Evolutionary conservation across 2,888 invertebrate species (phyloP).

Genomic region (Aphidoletes aphidimyza): DNA sequence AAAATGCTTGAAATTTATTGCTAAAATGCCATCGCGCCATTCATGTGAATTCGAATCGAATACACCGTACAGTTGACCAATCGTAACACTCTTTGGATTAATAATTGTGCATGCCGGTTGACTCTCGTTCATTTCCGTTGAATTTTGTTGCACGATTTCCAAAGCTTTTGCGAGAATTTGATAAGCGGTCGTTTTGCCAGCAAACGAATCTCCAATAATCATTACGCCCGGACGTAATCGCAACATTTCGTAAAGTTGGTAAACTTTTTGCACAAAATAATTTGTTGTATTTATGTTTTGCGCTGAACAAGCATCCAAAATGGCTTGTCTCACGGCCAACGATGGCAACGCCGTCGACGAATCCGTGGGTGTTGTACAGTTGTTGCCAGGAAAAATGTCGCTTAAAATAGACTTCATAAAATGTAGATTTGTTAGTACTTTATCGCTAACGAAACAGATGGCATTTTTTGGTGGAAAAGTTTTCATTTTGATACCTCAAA

Average conservation of each 20-base stretch:
- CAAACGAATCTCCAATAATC: constrained; percentile 91
- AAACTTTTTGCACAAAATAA: constrained; percentile 58
- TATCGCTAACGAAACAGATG: neutral
- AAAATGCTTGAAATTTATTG: constrained; percentile 83
- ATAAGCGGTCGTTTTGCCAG: constrained; percentile 91
- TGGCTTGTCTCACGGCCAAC: neutral
- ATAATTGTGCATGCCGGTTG: constrained; percentile 82
- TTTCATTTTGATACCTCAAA: constrained; percentile 1
- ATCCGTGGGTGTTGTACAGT: constrained; percentile 57
- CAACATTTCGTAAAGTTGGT: constrained; percentile 94
- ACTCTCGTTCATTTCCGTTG: constrained; percentile 74
- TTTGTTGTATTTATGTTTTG: neutral
- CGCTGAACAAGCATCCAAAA: neutral
- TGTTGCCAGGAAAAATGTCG: constrained; percentile 87
- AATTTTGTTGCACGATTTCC: constrained; percentile 76
- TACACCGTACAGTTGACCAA: constrained; percentile 95
- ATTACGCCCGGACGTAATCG: constrained; percentile 93
- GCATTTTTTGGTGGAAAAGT: no score
- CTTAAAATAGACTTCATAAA: constrained; percentile 61
- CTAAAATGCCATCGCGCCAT: constrained; percentile 91
- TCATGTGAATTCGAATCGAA: constrained; percentile 95
- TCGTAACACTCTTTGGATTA: constrained; percentile 94
- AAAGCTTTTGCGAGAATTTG: constrained; percentile 84
- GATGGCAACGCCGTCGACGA: neutral
- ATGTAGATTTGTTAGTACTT: constrained; percentile 17